Conservation (phyloP, 2,797 vertebrate genomes). For the Phylloscopus collybita region DNA sequence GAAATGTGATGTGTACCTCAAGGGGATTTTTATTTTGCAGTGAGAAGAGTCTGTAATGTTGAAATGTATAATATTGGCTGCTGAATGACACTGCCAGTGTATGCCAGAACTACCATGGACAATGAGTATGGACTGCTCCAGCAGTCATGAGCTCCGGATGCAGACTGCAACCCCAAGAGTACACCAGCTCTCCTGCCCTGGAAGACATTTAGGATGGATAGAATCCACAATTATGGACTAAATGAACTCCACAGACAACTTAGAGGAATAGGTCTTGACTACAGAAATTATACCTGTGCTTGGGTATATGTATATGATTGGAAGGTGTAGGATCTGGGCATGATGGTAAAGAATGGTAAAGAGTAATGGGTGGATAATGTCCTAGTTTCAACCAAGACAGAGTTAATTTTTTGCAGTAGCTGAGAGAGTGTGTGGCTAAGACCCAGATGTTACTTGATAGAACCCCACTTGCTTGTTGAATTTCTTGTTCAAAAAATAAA, state of each 20-base stretch:
- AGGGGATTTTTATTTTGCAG: neutral
- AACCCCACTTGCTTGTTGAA: neutral
- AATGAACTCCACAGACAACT: neutral
- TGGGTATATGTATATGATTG: too few relatives aligned
- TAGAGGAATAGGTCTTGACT: neutral
- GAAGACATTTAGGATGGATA: neutral
- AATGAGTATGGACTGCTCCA: neutral
- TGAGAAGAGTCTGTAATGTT: neutral
- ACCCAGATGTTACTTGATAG: rapidly evolving
- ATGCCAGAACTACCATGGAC: neutral
- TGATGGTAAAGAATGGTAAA: neutral
- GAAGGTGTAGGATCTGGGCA: neutral
- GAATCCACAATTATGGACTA: neutral
- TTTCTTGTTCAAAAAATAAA: neutral
- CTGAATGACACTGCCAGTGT: neutral
- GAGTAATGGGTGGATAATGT: neutral
- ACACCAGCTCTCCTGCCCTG: neutral
- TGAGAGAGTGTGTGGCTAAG: neutral
- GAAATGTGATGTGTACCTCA: neutral
- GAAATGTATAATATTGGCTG: neutral
- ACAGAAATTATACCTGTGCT: neutral
- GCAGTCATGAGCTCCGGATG: neutral
- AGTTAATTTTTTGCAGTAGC: neutral
- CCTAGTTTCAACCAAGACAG: neutral
- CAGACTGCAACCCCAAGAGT: neutral